Base-by-base conservation (phyloP, 2,113 vertebrate genomes). In the Collichthys lucidus region DNA sequence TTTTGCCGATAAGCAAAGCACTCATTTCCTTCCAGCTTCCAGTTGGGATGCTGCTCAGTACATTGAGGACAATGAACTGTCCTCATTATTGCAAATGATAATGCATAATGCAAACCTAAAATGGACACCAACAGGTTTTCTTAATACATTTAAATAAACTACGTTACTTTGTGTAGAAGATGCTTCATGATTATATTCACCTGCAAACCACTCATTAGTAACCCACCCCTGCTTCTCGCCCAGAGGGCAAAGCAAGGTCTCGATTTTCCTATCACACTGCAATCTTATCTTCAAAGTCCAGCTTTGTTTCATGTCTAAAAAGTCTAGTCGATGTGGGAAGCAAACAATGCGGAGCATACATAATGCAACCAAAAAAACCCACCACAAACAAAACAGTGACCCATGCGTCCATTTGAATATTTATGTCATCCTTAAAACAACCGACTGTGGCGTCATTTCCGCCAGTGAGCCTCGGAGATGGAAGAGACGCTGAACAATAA, bases 401-500 rank as follows among this genome's bases (percentile, higher is more conserved):
- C 81, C 78, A 82, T 83, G 77, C 65, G 50, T 84, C 80, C 44
- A 82, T 88, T 82, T 91, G 84, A 87, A 93, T 92, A 93, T 93
- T 89, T 73, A 92, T 90, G 88, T 71, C 55, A 71, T 83, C 84
- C 83, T 80, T 90, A 89, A 91, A 92, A 89, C 88, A 93, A 91
- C 82, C 66, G 52, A 67, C 63, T 75, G 67, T 91, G 84, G 80
- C 80, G 86, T 93, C 91, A 92, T 91, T 91, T 93, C 90, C 87
- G 83, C 80, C 90, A 90, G 93, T 91, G 92, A 89, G 82, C 85
- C 86, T 87, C 73, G 68, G 92, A 83, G 93, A 95, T 93, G 91
- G 93, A 94, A 92, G 92, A 92, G 92, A 92, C 85, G 87, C 85
- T 75, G 91, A 91, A 91, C 92, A 93, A 93, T 93, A 88, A 91